Conservation (phyloP, 2,888 invertebrate genomes). For the Microdon myrmicae region DNA sequence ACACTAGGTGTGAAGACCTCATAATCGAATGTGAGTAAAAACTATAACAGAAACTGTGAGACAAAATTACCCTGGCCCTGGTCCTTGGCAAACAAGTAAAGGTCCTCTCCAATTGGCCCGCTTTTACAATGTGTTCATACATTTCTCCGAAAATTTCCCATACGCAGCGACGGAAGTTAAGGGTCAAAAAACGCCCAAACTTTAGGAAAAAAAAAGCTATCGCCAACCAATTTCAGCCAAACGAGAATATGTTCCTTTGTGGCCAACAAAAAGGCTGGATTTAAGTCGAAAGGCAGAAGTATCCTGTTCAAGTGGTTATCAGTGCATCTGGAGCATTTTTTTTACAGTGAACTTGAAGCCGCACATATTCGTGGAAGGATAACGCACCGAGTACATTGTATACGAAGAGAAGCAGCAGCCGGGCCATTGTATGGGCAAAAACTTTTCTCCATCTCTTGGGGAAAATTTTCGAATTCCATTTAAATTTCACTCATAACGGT, state of each 20-base stretch:
- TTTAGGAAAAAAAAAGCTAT: slow-evolving; percentile 42
- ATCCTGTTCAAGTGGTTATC: slow-evolving; percentile 25
- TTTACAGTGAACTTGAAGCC: too few relatives aligned
- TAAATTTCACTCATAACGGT: slow-evolving; percentile 45
- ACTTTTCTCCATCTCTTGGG: slow-evolving; percentile 5
- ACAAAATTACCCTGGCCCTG: background rate
- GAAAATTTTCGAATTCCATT: slow-evolving; percentile 41
- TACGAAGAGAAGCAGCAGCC: too few relatives aligned
- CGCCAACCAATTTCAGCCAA: slow-evolving; percentile 23
- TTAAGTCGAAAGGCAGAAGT: slow-evolving; percentile 25
- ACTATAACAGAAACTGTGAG: too few relatives aligned
- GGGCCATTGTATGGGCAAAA: slow-evolving; percentile 24
- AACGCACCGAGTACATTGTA: too few relatives aligned
- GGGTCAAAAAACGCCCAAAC: slow-evolving; percentile 7
- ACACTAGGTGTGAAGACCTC: too few relatives aligned
- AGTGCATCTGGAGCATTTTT: slow-evolving; percentile 9
- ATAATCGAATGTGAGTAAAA: too few relatives aligned
- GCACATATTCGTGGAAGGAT: too few relatives aligned
- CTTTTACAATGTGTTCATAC: slow-evolving; percentile 18
- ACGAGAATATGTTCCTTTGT: slow-evolving; percentile 9
- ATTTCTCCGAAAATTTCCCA: slow-evolving; percentile 31
- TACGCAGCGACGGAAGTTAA: slow-evolving; percentile 30
- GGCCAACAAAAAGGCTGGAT: slow-evolving; percentile 31
- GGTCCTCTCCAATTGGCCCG: background rate
- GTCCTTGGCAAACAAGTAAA: slow-evolving; percentile 11